phyloP scores from a whole-genome alignment of 2,888 invertebrate genomes.

The Hirtodrosophila alboralis region DNA sequence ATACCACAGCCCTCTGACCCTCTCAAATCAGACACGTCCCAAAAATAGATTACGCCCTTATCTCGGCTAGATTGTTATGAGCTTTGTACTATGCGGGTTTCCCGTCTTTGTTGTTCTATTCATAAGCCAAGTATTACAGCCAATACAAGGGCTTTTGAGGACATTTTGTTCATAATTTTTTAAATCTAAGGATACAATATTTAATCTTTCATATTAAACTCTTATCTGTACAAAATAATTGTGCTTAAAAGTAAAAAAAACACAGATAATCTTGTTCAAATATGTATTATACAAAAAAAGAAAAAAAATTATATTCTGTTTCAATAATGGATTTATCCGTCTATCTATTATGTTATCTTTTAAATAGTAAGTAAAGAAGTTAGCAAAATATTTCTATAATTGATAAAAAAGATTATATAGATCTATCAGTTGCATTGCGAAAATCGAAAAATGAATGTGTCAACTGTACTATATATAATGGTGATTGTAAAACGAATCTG shows the following conservation, averaged over 20 bases:
- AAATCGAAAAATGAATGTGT: constrained; percentile 24
- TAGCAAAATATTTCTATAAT: no score
- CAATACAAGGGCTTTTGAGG: no score
- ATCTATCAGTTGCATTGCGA: not conserved
- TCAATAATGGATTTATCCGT: not conserved
- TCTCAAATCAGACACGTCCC: not conserved
- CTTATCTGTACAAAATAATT: no score
- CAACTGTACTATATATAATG: constrained; percentile 4
- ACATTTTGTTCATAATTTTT: no score
- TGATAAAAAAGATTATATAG: not conserved
- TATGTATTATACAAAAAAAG: no score
- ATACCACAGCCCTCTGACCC: constrained; percentile 5
- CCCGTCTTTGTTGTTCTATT: constrained; percentile 26
- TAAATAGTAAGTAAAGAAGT: constrained; percentile 2
- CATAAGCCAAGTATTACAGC: no score
- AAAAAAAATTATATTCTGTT: not conserved
- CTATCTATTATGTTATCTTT: not conserved
- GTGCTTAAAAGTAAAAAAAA: no score
- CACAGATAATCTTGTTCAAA: no score
- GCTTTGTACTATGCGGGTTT: constrained; percentile 42
- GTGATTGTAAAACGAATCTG: not conserved
- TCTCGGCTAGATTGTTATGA: constrained; percentile 5
- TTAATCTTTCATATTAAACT: no score
- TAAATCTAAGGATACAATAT: no score
- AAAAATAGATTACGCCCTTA: constrained; percentile 17